Evolutionary conservation across 2,888 invertebrate species (phyloP), one percentile per base, ranked within the genome.

Genomic region (Hanleya hanleyi): DNA sequence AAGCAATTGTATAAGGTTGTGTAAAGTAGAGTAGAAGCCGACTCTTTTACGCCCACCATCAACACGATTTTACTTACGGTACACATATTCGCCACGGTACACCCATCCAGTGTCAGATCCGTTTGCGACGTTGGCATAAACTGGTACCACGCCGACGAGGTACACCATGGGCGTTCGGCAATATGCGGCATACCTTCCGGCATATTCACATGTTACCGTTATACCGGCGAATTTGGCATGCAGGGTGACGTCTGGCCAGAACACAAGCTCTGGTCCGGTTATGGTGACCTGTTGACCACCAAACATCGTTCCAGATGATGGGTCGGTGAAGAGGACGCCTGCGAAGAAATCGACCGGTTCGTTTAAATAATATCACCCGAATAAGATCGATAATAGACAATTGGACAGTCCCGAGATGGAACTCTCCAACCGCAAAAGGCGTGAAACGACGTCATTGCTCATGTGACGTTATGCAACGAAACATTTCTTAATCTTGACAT

Each of bases 61-160:
- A n/a, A n/a, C n/a, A n/a, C n/a, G n/a, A n/a, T n/a, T 41, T 7
- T 12, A 51, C 51, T 51, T 22, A 51, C 51, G 51, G 26, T 51
- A 51, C 7, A 51, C 51, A 22, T 51, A 51, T 51, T 51, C 51
- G 7, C 51, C 51, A n/a, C 51, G 12, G 51, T 51, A 51, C 51
- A 51, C 51, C 51, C 51, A 51, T 18, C 51, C 51, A n/a, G 22
- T 51, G n/a, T 12, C 7, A 12, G 26, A 51, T 51, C 51, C 51
- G 12, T 22, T 22, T 26, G 22, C 22, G 7, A 51, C 51, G 22
- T 51, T 51, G 7, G 51, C 51, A 51, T 51, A 51, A n/a, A 51
- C 51, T 51, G 51, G 12, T 7, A 26, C 22, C 7, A 51, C 51
- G 7, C 51, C 51, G 26, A 51, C 22, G n/a, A n/a, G 12, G 7